Percentiles rank a stretch among this genome's conserved stretches.
These are phyloP conservation scores for Leptobrachium leishanense DNA, from an alignment of 2,113 vertebrate genomes.

Conservation along the genomic window DNA sequence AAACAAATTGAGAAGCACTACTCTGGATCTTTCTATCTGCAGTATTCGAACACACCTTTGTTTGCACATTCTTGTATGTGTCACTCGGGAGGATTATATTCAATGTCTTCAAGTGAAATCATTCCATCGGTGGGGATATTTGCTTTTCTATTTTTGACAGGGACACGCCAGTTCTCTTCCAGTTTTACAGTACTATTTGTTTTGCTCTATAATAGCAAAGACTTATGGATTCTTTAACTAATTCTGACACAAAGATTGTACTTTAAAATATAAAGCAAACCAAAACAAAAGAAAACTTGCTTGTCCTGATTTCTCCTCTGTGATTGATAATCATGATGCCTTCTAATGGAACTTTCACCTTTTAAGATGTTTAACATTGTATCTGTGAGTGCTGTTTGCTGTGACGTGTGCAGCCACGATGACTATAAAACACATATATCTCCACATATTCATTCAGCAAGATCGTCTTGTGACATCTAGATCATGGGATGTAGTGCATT, in stretches of 20 bases:
- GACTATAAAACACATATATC: no score
- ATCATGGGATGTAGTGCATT: no score
- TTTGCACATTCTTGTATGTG: conserved; percentile 39
- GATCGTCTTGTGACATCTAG: no score
- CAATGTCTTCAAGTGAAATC: neutral
- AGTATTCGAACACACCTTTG: conserved; percentile 32
- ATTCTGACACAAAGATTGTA: neutral
- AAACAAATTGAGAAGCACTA: conserved; percentile 27
- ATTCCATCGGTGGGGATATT: neutral
- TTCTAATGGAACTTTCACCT: no score
- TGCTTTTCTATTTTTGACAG: neutral
- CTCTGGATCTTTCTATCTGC: neutral
- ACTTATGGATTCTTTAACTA: no score
- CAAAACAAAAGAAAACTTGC: neutral
- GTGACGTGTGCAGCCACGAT: neutral
- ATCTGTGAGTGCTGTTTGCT: no score
- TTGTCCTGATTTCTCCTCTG: no score
- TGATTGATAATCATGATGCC: no score
- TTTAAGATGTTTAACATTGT: no score
- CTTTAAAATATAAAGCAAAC: no score
- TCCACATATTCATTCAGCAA: no score
- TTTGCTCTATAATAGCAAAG: no score
- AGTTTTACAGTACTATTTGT: neutral
- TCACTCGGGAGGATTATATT: conserved; percentile 22
- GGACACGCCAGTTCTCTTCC: neutral